Evolutionary conservation across 2,888 invertebrate genomes (phyloP), one percentile per base, ranked within the genome.

Genomic region (Sarcophaga rosellei): DNA sequence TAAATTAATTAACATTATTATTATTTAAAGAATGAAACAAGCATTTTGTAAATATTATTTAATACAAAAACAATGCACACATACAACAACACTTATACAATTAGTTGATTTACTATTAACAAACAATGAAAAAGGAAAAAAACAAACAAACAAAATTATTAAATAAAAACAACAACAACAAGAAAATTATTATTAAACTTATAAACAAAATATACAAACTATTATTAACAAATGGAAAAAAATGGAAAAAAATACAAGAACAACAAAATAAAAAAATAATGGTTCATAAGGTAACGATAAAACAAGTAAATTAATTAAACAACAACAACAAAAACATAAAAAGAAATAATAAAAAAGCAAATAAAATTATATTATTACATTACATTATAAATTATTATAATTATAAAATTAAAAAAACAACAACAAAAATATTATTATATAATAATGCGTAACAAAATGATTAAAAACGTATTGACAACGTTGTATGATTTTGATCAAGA

Each of bases 401-500:
- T 88, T 78, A 87, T 53, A 81, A 76, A 81, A 74, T 17, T 4
- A 53, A 53, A 15, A 15, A 53, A 78, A 85, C 63, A 62, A 86
- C 81, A 86, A 86, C 75, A 78, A 86, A 81, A 86, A 86, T 81
- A 87, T 87, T 87, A 87, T 87, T 87, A 85, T 85, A 86, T 89
- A 89, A 88, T 89, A 89, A 86, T 81, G 81, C 84, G 85, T 84
- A 87, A 86, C 83, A 88, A 88, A 84, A 81, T 81, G 73, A 86
- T 84, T 84, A 80, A 84, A 79, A 91, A 91, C 91, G 90, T 92
- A 92, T 92, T 92, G 91, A 92, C 89, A 92, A 91, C 91, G 92
- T 92, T 92, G 92, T 92, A 92, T 92, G 91, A 92, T 92, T 92
- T 92, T 92, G 92, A 92, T 92, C 92, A 92, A 91, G 79, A 84